These are phyloP conservation scores for Atlantisia rogersi DNA, from an alignment of 2,113 vertebrate species.

Conservation along the genomic window DNA sequence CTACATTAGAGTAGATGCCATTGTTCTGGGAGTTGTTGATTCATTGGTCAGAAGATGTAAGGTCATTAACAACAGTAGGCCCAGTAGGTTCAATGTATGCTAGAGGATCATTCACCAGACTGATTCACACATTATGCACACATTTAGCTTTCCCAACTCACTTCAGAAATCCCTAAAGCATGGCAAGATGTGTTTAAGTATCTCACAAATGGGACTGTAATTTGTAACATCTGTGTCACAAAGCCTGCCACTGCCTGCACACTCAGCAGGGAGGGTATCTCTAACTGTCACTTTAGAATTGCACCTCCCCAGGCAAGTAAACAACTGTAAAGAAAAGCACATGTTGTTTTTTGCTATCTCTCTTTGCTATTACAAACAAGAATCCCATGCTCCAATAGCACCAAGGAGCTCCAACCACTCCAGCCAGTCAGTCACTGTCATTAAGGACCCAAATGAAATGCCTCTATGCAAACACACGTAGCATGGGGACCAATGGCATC, in stretches of 20 bases:
- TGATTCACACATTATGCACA: background rate
- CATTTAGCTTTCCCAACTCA: background rate
- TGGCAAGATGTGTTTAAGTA: background rate
- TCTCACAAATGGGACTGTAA: background rate
- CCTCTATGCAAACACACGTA: too few relatives aligned
- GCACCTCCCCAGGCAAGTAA: background rate
- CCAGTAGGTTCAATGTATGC: background rate
- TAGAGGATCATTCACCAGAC: background rate
- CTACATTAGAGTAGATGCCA: background rate
- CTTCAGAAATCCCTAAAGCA: background rate
- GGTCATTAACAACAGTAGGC: background rate
- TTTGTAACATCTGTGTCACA: background rate
- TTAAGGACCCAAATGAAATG: too few relatives aligned
- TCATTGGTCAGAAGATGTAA: background rate
- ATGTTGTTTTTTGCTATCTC: background rate
- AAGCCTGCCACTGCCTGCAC: background rate
- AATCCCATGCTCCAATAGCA: background rate
- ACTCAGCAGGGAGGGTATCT: background rate
- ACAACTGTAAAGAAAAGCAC: background rate
- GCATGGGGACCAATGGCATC: too few relatives aligned
- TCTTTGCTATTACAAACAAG: background rate
- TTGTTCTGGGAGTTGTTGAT: background rate
- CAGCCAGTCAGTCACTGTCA: too few relatives aligned
- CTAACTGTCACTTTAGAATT: background rate
- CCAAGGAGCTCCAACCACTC: too few relatives aligned